Evolutionary conservation across 2,113 vertebrate genomes (phyloP).

Genomic region (Alexandromys fortis): DNA sequence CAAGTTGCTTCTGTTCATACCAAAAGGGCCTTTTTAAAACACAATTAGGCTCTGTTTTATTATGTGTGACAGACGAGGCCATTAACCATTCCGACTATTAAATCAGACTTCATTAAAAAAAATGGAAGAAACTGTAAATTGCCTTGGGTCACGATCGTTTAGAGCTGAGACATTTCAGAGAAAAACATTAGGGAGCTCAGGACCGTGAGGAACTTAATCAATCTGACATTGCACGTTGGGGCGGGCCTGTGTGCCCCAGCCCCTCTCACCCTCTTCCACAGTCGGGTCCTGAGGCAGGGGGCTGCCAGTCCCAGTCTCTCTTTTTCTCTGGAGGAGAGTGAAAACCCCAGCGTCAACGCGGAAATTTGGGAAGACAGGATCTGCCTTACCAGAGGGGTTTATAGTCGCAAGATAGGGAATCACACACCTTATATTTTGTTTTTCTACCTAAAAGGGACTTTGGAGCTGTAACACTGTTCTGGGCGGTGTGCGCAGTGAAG

Average conservation of each 20-base stretch:
- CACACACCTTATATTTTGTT: constrained; percentile 62
- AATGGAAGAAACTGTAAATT: constrained; percentile 82
- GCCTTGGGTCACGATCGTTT: constrained; percentile 81
- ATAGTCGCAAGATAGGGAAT: constrained; percentile 60
- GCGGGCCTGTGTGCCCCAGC: constrained; percentile 29
- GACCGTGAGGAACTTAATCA: constrained; percentile 78
- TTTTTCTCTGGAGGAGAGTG: not conserved
- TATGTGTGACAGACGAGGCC: constrained; percentile 77
- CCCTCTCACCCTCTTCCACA: not conserved
- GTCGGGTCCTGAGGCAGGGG: not conserved
- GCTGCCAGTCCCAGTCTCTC: not conserved
- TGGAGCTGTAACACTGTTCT: not conserved
- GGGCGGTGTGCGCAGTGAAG: not conserved
- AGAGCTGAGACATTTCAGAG: constrained; percentile 71
- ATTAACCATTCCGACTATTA: constrained; percentile 82
- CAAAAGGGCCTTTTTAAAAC: constrained; percentile 74
- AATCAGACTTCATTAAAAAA: constrained; percentile 82
- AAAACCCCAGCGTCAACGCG: not conserved
- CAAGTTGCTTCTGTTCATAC: constrained; percentile 78
- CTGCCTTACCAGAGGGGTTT: constrained; percentile 49
- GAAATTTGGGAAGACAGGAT: constrained; percentile 16
- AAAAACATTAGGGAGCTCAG: constrained; percentile 66
- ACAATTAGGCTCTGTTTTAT: constrained; percentile 79
- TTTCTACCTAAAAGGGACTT: constrained; percentile 63
- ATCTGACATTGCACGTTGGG: constrained; percentile 54